phyloP scores from a whole-genome alignment of 2,113 vertebrate genomes.

The Pungitius pungitius region DNA sequence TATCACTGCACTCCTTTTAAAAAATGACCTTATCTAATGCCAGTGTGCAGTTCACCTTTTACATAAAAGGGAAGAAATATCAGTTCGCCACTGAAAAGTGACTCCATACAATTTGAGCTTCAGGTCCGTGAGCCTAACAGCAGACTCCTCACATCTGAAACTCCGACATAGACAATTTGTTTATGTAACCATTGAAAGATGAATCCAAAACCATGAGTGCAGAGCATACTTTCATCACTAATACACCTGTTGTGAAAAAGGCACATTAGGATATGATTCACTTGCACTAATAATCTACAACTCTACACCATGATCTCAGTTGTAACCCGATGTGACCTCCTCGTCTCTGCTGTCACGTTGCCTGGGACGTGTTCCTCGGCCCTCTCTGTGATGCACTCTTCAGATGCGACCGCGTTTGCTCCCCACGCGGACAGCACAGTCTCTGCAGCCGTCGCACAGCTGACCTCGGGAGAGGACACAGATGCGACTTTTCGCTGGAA shows the following conservation, averaged over 20 bases:
- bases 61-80: neutral
- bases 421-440: conserved; percentile 9
- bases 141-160: neutral
- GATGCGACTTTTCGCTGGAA: conserved; percentile 56
- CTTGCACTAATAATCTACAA: neutral
- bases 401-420: conserved; percentile 26
- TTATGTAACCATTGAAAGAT: neutral
- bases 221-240: neutral
- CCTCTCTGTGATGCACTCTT: conserved; percentile 24
- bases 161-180: neutral
- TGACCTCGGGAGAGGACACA: conserved; percentile 63
- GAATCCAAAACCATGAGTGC: neutral
- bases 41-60: neutral
- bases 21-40: neutral
- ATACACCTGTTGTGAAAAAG: neutral
- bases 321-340: conserved; percentile 9
- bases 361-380: neutral
- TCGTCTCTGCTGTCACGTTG: conserved; percentile 13
- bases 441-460: conserved; percentile 19
- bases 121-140: neutral
- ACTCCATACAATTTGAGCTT: neutral
- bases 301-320: neutral
- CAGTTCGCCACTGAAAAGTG: neutral
- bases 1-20: neutral
- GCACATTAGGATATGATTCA: neutral